Conservation (phyloP, 2,888 invertebrate species). For the Tiliacea aurago region DNA sequence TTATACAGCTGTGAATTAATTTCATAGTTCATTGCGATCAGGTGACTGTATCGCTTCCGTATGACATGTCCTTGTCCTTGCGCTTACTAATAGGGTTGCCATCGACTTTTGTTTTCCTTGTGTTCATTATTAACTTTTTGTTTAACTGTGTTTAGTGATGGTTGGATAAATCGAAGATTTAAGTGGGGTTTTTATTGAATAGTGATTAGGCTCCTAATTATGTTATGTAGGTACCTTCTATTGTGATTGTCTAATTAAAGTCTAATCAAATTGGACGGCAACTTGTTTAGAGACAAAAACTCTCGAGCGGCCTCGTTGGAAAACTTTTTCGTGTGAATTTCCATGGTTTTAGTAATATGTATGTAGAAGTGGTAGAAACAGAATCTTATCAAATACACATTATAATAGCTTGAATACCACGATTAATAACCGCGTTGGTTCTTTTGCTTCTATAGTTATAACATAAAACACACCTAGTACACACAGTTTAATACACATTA, state of each 20-base stretch:
- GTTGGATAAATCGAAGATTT: constrained; percentile 30
- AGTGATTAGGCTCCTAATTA: constrained; percentile 28
- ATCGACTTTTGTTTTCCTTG: constrained; percentile 3
- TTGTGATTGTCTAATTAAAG: constrained; percentile 33
- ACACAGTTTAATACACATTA: too few species aligned
- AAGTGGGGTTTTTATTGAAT: constrained; percentile 31
- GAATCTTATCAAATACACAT: too few species aligned
- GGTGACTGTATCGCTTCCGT: constrained; percentile 63
- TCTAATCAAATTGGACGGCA: constrained; percentile 3
- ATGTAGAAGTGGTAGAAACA: neutral
- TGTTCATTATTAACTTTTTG: constrained; percentile 35
- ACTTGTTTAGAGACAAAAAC: constrained; percentile 6
- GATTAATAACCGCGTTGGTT: too few species aligned
- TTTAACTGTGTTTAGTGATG: constrained; percentile 28
- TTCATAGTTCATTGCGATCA: constrained; percentile 63
- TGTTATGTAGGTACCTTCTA: constrained; percentile 22
- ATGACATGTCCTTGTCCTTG: constrained; percentile 58
- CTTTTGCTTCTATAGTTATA: too few species aligned
- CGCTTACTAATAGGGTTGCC: constrained; percentile 40
- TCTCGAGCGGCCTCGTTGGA: neutral
- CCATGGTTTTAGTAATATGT: neutral
- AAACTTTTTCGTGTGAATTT: neutral
- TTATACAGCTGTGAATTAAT: constrained; percentile 51
- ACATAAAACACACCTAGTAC: too few species aligned
- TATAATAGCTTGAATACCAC: too few species aligned